Evolutionary conservation across 2,888 invertebrate genomes (phyloP).

Genomic region (Volucella zonaria): DNA sequence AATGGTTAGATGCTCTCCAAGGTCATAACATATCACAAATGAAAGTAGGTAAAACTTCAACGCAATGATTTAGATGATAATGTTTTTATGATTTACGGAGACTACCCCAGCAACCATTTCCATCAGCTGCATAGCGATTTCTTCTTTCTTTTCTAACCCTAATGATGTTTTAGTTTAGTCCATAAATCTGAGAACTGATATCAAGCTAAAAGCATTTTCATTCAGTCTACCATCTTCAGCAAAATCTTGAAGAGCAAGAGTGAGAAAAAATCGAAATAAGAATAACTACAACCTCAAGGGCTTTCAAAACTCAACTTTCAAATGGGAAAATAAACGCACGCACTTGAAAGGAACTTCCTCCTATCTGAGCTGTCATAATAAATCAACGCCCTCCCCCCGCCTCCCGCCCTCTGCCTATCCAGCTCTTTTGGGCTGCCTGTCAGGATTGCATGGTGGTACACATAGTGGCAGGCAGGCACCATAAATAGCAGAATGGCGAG

Average conservation of each 20-base stretch:
- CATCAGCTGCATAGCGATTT: conserved; percentile 30
- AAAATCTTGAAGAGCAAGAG: conserved; percentile 15
- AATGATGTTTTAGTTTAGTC: conserved; percentile 52
- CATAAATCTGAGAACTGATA: conserved; percentile 65
- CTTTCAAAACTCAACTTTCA: conserved; percentile 34
- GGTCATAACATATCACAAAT: neutral
- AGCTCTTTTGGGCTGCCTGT: neutral
- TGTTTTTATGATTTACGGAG: conserved; percentile 49
- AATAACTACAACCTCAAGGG: neutral
- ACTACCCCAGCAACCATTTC: conserved; percentile 18
- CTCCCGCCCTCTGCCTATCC: no score
- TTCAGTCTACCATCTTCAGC: neutral
- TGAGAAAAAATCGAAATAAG: neutral
- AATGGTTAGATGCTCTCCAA: neutral
- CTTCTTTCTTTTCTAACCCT: conserved; percentile 11
- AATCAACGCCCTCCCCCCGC: conserved; percentile 46
- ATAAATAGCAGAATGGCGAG: no score
- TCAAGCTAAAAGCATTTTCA: conserved; percentile 61
- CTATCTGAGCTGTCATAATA: conserved; percentile 63
- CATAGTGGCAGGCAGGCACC: no score
- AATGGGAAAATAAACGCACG: conserved; percentile 48
- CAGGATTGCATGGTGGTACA: no score
- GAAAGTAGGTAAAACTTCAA: neutral
- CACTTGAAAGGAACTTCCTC: conserved; percentile 37
- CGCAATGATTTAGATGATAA: conserved; percentile 25